A percentile compares a stretch with the other conserved stretches of the same genome.
Conservation (phyloP, 1,140 invertebrate genomes). For the Drosophila melanica region DNA sequence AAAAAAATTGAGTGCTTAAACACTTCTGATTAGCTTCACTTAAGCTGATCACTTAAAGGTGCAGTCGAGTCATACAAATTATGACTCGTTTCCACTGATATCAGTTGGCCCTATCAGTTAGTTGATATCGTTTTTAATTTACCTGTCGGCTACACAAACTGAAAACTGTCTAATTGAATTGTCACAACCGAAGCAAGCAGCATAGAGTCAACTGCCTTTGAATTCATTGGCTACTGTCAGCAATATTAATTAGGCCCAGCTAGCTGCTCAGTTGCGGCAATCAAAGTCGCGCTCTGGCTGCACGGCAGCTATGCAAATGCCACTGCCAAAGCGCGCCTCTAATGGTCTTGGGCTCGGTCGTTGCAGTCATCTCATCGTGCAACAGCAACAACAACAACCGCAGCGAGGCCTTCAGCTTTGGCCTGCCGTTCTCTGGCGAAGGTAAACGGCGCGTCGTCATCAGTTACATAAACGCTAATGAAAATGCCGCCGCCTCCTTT, state of each 20-base stretch:
- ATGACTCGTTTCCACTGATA: not conserved
- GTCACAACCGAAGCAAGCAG: slow-evolving; percentile 26
- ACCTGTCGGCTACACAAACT: slow-evolving; percentile 11
- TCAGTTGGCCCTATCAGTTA: not conserved
- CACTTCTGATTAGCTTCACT: not conserved
- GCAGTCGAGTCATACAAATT: slow-evolving; percentile 4
- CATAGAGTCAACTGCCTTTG: slow-evolving; percentile 20
- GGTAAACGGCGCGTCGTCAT: slow-evolving; percentile 50
- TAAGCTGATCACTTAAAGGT: not conserved
- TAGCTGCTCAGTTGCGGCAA: slow-evolving; percentile 64
- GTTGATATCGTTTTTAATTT: slow-evolving; percentile 22
- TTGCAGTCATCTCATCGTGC: slow-evolving; percentile 34
- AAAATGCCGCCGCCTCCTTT: slow-evolving; percentile 71
- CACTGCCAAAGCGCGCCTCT: slow-evolving; percentile 44
- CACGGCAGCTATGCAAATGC: slow-evolving; percentile 63
- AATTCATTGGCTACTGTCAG: slow-evolving; percentile 62
- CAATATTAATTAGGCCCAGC: slow-evolving; percentile 52
- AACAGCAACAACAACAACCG: slow-evolving; percentile 11
- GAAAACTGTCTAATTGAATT: slow-evolving; percentile 70
- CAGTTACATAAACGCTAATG: slow-evolving; percentile 70
- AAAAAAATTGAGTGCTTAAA: not conserved
- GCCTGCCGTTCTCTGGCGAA: slow-evolving; percentile 63
- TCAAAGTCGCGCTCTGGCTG: slow-evolving; percentile 50
- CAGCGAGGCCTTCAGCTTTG: slow-evolving; percentile 53
- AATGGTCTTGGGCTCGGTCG: slow-evolving; percentile 67